Percentiles rank a stretch among this genome's conserved stretches.
Evolutionary conservation across 2,888 invertebrate species (phyloP).

Genomic region (Nasonovia ribisnigri): DNA sequence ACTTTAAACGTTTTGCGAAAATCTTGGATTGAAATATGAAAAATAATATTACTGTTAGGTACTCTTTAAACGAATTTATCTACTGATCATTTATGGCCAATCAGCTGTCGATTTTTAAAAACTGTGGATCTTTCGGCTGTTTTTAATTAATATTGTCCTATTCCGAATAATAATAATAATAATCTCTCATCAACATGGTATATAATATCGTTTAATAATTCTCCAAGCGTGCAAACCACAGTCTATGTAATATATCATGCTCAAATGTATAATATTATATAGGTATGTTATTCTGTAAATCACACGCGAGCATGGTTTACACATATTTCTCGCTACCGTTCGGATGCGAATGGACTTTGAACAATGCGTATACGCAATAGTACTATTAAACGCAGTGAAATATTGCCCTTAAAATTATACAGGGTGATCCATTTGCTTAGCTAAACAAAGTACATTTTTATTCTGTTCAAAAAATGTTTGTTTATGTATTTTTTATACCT

Average conservation of each 20-base stretch:
- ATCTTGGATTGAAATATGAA: background rate
- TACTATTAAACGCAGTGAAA: background rate
- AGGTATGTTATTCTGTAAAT: background rate
- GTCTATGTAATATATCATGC: background rate
- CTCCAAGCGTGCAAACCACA: background rate
- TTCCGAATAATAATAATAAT: background rate
- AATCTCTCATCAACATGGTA: background rate
- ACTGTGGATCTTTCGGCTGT: background rate
- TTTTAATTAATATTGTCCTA: background rate
- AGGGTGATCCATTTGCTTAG: background rate
- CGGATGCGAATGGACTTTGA: background rate
- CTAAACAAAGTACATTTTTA: background rate
- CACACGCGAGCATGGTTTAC: background rate
- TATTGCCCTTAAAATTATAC: background rate
- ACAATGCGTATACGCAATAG: background rate
- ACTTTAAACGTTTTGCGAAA: background rate
- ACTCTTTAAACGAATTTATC: background rate
- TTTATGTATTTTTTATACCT: background rate
- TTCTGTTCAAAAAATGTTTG: background rate
- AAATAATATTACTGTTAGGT: background rate
- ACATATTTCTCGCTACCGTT: background rate
- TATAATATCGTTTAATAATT: background rate
- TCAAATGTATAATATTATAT: background rate
- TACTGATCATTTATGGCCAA: background rate
- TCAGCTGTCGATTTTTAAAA: background rate